A percentile compares a stretch with the other conserved stretches of the same genome.
These are phyloP conservation scores for Drosophila bipectinata DNA, from an alignment of 1,140 invertebrate species.

Conservation along the genomic window DNA sequence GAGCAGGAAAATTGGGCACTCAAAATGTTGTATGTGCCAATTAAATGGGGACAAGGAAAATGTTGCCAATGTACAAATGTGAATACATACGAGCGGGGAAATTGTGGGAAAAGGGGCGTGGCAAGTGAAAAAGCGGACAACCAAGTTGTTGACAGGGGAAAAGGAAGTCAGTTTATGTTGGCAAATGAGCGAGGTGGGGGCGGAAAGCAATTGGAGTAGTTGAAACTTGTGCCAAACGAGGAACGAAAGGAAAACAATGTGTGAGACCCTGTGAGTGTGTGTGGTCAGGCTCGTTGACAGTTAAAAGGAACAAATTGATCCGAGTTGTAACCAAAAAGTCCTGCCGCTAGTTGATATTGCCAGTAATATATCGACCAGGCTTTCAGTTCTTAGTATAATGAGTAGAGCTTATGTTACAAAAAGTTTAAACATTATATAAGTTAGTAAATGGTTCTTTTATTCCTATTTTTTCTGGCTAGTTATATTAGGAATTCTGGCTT, in stretches of 20 bases:
- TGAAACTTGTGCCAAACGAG: constrained; percentile 38
- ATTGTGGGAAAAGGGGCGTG: not conserved
- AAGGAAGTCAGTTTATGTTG: constrained; percentile 50
- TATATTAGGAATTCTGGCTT: not conserved
- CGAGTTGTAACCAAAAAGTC: constrained; percentile 1
- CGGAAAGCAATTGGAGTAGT: constrained; percentile 41
- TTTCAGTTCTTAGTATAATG: no score
- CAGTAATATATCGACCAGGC: not conserved
- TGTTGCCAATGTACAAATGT: constrained; percentile 72
- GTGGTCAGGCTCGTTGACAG: constrained; percentile 54
- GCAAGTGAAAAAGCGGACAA: constrained; percentile 6
- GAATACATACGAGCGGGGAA: constrained; percentile 40
- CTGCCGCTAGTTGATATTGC: not conserved
- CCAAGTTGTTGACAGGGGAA: constrained; percentile 45
- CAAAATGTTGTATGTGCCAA: constrained; percentile 73
- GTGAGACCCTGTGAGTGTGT: constrained; percentile 2
- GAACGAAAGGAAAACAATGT: not conserved
- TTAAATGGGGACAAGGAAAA: constrained; percentile 71
- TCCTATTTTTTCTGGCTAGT: no score
- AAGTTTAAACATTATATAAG: no score
- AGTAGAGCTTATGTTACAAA: no score
- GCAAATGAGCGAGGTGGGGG: constrained; percentile 36
- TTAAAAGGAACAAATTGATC: constrained; percentile 43
- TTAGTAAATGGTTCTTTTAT: no score
- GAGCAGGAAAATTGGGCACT: constrained; percentile 61